A percentile compares a stretch with the other conserved stretches of the same genome.
Conservation (phyloP, 2,888 invertebrate genomes). For the Ethmia dodecea region DNA sequence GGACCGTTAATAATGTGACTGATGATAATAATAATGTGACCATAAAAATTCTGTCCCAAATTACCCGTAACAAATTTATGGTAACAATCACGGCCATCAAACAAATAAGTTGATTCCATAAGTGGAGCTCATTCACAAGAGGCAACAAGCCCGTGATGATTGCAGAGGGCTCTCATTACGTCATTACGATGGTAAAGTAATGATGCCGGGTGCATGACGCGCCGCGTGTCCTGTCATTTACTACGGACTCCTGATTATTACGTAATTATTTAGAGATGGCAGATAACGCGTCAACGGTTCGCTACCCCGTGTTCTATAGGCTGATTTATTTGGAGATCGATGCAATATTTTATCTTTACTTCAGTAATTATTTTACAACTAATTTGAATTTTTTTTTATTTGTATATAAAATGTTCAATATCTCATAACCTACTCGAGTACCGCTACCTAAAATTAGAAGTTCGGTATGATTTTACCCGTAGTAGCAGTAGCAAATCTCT, state of each 20-base stretch:
- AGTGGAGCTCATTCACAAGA: slow-evolving; percentile 27
- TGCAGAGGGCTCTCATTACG: slow-evolving; percentile 38
- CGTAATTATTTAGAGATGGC: slow-evolving; percentile 30
- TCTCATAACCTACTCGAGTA: no score
- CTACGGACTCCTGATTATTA: slow-evolving; percentile 10
- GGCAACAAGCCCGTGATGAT: slow-evolving; percentile 35
- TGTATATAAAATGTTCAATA: no score
- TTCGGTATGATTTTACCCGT: no score
- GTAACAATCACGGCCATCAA: slow-evolving; percentile 19
- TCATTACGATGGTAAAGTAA: slow-evolving; percentile 42
- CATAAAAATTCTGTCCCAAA: not conserved
- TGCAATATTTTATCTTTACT: no score
- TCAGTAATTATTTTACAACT: no score
- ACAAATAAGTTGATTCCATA: slow-evolving; percentile 24
- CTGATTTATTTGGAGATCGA: no score
- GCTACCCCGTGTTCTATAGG: slow-evolving; percentile 3
- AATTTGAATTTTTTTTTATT: no score
- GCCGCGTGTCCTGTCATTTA: not conserved
- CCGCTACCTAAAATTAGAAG: no score
- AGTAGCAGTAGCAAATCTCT: no score
- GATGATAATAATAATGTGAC: not conserved
- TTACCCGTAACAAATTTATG: slow-evolving; percentile 21
- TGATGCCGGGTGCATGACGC: slow-evolving; percentile 13
- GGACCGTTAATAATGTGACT: no score
- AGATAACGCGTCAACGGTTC: slow-evolving; percentile 25